These are phyloP conservation scores for Muscidifurax raptorellus DNA, from an alignment of 1,140 invertebrate species.

Conservation along the genomic window DNA sequence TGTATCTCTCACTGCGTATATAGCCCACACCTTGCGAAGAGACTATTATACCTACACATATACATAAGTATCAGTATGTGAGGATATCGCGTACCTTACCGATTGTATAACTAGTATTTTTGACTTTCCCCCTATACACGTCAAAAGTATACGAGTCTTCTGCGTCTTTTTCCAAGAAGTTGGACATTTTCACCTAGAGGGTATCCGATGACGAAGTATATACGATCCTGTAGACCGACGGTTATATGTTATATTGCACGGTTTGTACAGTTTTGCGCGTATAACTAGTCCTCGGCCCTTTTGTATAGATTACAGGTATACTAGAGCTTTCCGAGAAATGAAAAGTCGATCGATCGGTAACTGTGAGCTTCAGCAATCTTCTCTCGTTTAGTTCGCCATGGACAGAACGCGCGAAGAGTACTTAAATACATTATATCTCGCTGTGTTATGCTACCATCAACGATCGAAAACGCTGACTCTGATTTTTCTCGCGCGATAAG, in stretches of 20 bases:
- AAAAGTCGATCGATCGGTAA: neutral
- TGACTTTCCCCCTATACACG: slow-evolving; percentile 7
- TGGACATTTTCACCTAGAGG: neutral
- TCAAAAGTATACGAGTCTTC: neutral
- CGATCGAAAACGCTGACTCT: slow-evolving; percentile 8
- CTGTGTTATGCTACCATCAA: neutral
- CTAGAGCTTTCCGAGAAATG: neutral
- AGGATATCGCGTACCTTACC: neutral
- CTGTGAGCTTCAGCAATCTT: neutral
- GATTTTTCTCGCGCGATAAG: slow-evolving; percentile 13
- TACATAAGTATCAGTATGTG: neutral
- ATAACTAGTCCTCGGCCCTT: neutral
- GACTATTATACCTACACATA: too few species aligned
- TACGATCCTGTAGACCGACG: too few species aligned
- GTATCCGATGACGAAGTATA: too few species aligned
- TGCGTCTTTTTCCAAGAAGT: slow-evolving; percentile 28
- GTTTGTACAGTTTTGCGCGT: neutral
- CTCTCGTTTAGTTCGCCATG: neutral
- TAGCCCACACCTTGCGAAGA: neutral
- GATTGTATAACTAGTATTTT: slow-evolving; percentile 2
- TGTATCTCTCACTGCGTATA: neutral
- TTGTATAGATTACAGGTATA: neutral
- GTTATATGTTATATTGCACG: too few species aligned
- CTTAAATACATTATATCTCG: too few species aligned
- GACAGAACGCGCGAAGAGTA: neutral